Conservation (phyloP, 2,797 vertebrate species). For the Acrossocheilus fasciatus region DNA sequence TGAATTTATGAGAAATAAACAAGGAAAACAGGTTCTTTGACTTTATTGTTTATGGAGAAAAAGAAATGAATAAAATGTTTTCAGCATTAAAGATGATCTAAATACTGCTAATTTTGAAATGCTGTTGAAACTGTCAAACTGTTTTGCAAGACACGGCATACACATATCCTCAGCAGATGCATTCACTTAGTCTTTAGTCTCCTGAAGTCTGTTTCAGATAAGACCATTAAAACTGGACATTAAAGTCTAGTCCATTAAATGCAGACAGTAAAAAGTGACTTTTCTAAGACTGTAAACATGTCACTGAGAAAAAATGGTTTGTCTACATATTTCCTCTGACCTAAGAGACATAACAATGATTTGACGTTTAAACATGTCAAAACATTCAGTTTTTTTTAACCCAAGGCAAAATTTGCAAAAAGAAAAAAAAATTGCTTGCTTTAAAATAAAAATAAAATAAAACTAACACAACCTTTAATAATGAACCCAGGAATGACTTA, state of each 20-base stretch:
- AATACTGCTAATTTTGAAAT: background rate
- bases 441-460: background rate
- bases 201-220: background rate
- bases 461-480: too few species aligned
- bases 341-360: background rate
- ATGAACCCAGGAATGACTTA: too few species aligned
- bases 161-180: background rate
- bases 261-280: background rate
- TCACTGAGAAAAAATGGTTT: slow-evolving; percentile 7
- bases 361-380: background rate
- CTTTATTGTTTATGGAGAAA: background rate
- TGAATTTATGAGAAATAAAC: background rate
- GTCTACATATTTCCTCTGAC: background rate
- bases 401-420: background rate
- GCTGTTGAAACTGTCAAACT: background rate
- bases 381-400: background rate
- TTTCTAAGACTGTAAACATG: background rate
- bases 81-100: background rate
- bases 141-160: background rate
- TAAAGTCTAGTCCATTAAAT: slow-evolving; percentile 7
- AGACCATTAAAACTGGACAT: background rate
- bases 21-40: background rate
- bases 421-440: background rate
- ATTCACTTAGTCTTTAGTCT: background rate
- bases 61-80: background rate